Evolutionary conservation across 2,797 vertebrate species (phyloP), one percentile per base, ranked within the genome.

Genomic region (Botia almorhae): DNA sequence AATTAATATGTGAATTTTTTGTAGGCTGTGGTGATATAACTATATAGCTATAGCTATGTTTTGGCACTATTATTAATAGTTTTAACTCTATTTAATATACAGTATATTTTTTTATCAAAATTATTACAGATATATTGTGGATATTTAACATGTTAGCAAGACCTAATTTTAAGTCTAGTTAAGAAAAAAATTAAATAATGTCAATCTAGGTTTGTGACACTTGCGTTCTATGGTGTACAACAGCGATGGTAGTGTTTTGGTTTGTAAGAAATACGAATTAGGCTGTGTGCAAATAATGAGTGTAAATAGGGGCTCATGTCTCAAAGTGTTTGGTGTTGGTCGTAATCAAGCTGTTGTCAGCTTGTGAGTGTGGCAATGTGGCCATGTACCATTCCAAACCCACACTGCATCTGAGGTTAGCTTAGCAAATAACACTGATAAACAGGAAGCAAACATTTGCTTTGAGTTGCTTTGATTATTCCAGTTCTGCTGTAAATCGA

Each of bases 311-410:
- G 29, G 46, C 53, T 50, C 69, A 51, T 64, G 64, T 64, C 12
- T 64, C 23, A 0, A 12, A 36, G 65, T 61, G 46, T 61, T 61
- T 70, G 55, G 65, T 69, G 76, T 43, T 78, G 26, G 68, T 64
- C 39, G 56, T 51, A 71, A 63, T 78, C 43, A 50, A 63, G 68
- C 46, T 51, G 13, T 61, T 78, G n/a, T 64, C 61, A 58, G 68
- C 53, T n/a, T 79, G 58, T 21, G 12, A 43, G 58, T 69, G 67
- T 61, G 77, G 69, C 43, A 50, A 72, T 65, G 46, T 17, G 39
- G 77, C 58, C 48, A 26, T 46, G 60, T 23, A 7, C 26, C 48
- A 56, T 80, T 73, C 69, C 26, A 74, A 67, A 60, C 55, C 70
- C 48, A 26, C 58, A 51, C 3, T 74, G 21, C 46, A 29, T 58